A percentile compares a stretch with the other conserved stretches of the same genome.
Evolutionary conservation across 2,888 invertebrate genomes (phyloP).

Genomic region (Ganaspis brasiliensis): DNA sequence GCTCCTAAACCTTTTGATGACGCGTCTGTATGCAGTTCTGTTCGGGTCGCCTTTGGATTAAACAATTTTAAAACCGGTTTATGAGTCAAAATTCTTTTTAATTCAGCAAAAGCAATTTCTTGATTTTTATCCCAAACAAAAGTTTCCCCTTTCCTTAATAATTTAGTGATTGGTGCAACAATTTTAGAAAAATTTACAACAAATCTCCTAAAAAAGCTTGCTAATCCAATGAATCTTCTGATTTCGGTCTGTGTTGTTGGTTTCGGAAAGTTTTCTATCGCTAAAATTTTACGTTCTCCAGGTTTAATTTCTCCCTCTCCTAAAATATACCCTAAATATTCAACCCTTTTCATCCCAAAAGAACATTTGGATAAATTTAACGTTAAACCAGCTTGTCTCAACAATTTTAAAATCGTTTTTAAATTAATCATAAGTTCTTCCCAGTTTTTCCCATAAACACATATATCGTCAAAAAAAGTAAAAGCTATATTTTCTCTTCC

Average conservation of each 20-base stretch:
- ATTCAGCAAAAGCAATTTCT: too few species aligned
- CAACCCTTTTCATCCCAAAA: conserved; percentile 55
- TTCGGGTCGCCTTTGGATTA: too few species aligned
- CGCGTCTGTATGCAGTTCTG: too few species aligned
- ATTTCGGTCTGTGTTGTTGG: too few species aligned
- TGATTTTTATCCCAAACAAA: too few species aligned
- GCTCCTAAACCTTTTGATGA: conserved; percentile 54
- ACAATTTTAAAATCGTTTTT: conserved; percentile 59
- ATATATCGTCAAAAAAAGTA: background rate
- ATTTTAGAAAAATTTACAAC: background rate
- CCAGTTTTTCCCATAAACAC: conserved; percentile 56
- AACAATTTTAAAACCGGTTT: too few species aligned
- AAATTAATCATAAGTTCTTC: conserved; percentile 62
- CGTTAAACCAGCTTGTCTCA: conserved; percentile 63
- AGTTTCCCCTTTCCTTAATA: too few species aligned
- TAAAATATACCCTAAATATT: conserved; percentile 67
- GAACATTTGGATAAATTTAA: conserved; percentile 68
- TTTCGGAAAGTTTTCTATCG: background rate
- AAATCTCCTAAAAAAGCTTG: background rate
- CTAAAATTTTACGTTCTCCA: background rate
- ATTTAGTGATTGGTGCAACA: too few species aligned
- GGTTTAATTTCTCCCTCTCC: background rate
- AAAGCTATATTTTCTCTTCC: background rate
- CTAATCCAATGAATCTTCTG: background rate
- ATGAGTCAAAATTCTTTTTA: conserved; percentile 41